phyloP scores from a whole-genome alignment of 2,797 vertebrate species.

The Enteromius viviparus region DNA sequence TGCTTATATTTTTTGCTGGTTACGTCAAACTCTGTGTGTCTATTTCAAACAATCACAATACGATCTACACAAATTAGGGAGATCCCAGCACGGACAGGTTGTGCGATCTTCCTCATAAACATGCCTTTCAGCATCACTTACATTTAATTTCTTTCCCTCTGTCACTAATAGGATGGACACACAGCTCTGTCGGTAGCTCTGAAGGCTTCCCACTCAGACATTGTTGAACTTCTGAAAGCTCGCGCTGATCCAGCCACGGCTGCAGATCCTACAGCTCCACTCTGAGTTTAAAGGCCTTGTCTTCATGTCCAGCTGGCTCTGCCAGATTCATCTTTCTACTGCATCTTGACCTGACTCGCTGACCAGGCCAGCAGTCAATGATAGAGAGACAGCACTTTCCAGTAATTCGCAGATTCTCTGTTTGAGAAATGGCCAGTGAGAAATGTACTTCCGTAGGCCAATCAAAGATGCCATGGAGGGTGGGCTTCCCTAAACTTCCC shows the following conservation, averaged over 20 bases:
- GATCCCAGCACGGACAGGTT: not conserved
- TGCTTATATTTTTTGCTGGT: not conserved
- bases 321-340: constrained; percentile 54
- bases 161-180: constrained; percentile 70
- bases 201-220: constrained; percentile 73
- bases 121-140: not conserved
- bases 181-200: constrained; percentile 73
- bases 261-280: constrained; percentile 61
- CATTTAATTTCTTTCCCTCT: constrained; percentile 25
- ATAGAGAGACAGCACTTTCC: constrained; percentile 59
- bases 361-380: constrained; percentile 62
- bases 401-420: constrained; percentile 28
- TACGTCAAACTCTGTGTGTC: not conserved
- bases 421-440: constrained; percentile 30
- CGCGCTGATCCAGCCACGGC: constrained; percentile 44
- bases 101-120: not conserved
- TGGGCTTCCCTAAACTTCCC: constrained; percentile 38
- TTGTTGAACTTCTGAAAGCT: constrained; percentile 75
- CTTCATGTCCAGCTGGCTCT: constrained; percentile 43
- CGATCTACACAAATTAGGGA: not conserved
- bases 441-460: constrained; percentile 39
- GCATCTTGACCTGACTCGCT: constrained; percentile 42
- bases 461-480: constrained; percentile 42
- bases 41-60: not conserved
- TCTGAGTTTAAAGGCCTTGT: constrained; percentile 63